A percentile compares a stretch with the other conserved stretches of the same genome.
Evolutionary conservation across 1,140 invertebrate species (phyloP).

Genomic region (Mylabris phalerata): DNA sequence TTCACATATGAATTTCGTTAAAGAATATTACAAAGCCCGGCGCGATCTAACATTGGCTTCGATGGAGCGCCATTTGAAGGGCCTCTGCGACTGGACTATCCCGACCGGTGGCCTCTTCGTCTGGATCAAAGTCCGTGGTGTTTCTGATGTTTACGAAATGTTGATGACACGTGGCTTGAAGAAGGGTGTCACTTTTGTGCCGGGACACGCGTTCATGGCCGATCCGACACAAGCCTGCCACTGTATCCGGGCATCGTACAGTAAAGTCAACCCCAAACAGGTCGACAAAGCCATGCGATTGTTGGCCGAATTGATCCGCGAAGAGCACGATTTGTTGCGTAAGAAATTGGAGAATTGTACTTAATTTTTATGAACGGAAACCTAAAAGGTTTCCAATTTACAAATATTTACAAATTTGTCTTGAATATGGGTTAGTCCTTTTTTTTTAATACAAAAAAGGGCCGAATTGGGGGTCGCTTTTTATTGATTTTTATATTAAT

Average conservation of each 20-base stretch:
- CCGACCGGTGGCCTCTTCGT: conserved; percentile 71
- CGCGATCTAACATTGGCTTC: conserved; percentile 55
- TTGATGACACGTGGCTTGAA: conserved; percentile 55
- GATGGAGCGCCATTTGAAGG: conserved; percentile 56
- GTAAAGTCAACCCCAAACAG: conserved; percentile 54
- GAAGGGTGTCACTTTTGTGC: conserved; percentile 58
- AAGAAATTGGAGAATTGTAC: conserved; percentile 38
- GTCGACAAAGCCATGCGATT: conserved; percentile 50
- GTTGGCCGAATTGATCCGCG: conserved; percentile 43
- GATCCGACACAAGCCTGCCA: conserved; percentile 52
- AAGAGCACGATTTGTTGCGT: conserved; percentile 42
- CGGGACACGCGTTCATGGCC: conserved; percentile 61
- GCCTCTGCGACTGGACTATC: conserved; percentile 57
- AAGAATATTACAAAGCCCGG: conserved; percentile 57
- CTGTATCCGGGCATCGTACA: conserved; percentile 62
- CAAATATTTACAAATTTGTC: too few relatives aligned
- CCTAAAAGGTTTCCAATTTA: too few relatives aligned
- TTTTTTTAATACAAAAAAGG: too few relatives aligned
- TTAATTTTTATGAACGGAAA: conserved; percentile 13
- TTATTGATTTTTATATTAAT: too few relatives aligned
- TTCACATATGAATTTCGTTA: conserved; percentile 53
- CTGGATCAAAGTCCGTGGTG: conserved; percentile 62
- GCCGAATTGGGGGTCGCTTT: too few relatives aligned
- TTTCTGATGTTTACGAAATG: conserved; percentile 66
- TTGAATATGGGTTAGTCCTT: too few relatives aligned